Percentiles rank a stretch among this genome's conserved stretches.
phyloP scores from a whole-genome alignment of 2,888 invertebrate species.

The Scotopteryx bipunctaria region DNA sequence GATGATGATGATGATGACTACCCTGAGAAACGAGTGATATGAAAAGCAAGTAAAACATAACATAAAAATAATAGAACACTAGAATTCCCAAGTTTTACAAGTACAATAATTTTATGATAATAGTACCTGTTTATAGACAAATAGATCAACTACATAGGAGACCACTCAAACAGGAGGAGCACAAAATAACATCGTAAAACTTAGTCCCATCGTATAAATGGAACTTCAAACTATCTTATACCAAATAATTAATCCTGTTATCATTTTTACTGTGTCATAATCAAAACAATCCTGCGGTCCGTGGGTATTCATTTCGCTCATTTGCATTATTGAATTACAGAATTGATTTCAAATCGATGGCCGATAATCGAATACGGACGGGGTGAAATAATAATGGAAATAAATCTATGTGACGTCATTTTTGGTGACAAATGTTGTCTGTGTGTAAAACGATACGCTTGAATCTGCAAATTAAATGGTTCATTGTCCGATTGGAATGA shows the following conservation, averaged over 20 bases:
- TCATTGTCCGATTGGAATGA: conserved; percentile 15
- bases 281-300: conserved; percentile 44
- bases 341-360: conserved; percentile 58
- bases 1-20: too few relatives aligned
- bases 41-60: too few relatives aligned
- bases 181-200: too few relatives aligned
- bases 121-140: conserved; percentile 24
- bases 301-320: conserved; percentile 58
- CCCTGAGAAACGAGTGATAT: too few relatives aligned
- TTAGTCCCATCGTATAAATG: too few relatives aligned
- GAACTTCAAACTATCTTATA: too few relatives aligned
- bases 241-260: background rate
- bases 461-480: conserved; percentile 31
- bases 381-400: conserved; percentile 67
- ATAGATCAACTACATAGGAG: conserved; percentile 30
- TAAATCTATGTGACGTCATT: conserved; percentile 63
- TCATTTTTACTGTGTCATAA: conserved; percentile 37
- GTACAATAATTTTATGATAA: conserved; percentile 12
- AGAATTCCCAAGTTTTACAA: conserved; percentile 1
- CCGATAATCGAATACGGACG: conserved; percentile 60
- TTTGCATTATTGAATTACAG: conserved; percentile 65
- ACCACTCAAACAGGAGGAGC: too few relatives aligned
- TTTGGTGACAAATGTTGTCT: conserved; percentile 58
- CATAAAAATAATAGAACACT: conserved; percentile 1
- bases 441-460: conserved; percentile 39